Conservation (phyloP, 2,113 vertebrate genomes). For the Chroicocephalus ridibundus region DNA sequence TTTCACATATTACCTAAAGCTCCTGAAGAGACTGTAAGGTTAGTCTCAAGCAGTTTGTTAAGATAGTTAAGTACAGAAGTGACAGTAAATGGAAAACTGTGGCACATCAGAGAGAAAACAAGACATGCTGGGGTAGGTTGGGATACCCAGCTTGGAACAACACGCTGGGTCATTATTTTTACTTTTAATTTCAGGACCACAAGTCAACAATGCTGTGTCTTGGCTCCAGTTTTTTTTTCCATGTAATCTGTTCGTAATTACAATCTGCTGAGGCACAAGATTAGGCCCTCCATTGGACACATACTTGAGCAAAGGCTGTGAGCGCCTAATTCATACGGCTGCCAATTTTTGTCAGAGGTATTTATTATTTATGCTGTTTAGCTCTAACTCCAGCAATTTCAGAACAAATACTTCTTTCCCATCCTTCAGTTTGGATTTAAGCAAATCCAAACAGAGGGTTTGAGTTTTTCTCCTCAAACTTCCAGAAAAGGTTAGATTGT, state of each 20-base stretch:
- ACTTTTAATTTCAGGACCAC: neutral
- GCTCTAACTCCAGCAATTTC: neutral
- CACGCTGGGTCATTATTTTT: neutral
- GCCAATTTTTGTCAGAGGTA: neutral
- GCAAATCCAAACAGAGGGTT: neutral
- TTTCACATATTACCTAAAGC: neutral
- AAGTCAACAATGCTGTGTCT: neutral
- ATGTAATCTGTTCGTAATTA: neutral
- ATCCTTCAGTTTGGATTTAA: neutral
- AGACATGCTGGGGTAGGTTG: neutral
- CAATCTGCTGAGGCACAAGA: neutral
- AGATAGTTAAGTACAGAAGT: neutral
- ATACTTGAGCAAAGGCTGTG: neutral
- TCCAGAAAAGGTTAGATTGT: neutral
- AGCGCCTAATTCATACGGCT: neutral
- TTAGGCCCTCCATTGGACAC: rapidly evolving
- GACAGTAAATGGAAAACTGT: neutral
- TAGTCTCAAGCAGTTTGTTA: neutral
- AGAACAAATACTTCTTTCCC: neutral
- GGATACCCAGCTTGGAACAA: neutral
- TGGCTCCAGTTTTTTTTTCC: neutral
- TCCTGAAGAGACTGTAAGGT: neutral
- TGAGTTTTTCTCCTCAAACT: neutral
- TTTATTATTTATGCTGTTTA: neutral
- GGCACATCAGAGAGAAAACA: neutral